Conservation (phyloP, 2,797 vertebrate genomes). For the Argentina silus region DNA sequence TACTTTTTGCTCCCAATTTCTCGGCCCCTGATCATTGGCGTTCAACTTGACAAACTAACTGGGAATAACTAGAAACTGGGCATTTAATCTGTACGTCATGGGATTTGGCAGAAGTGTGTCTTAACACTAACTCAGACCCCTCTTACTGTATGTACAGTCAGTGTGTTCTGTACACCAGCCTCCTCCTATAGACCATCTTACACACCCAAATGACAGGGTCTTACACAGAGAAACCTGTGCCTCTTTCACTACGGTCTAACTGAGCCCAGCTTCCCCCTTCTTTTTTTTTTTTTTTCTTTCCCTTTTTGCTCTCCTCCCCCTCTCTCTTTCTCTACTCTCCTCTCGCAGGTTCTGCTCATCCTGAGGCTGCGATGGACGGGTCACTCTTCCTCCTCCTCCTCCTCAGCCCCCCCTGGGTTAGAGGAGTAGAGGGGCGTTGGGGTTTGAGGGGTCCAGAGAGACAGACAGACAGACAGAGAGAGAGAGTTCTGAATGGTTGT, state of each 20-base stretch:
- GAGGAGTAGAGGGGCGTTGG: slow-evolving; percentile 78
- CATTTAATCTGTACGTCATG: slow-evolving; percentile 17
- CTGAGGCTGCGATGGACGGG: slow-evolving; percentile 59
- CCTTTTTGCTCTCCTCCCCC: slow-evolving; percentile 60
- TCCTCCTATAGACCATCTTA: slow-evolving; percentile 50
- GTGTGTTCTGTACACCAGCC: slow-evolving; percentile 80
- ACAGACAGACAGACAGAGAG: slow-evolving; percentile 86
- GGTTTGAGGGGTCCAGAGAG: slow-evolving; percentile 81
- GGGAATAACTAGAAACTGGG: not conserved
- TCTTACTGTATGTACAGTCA: slow-evolving; percentile 37
- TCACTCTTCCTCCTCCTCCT: slow-evolving; percentile 69
- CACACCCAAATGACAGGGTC: slow-evolving; percentile 73
- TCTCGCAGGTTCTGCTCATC: slow-evolving; percentile 75
- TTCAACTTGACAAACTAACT: slow-evolving; percentile 28
- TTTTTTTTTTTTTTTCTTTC: slow-evolving; percentile 74
- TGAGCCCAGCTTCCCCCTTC: slow-evolving; percentile 85
- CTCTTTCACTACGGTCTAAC: slow-evolving; percentile 84
- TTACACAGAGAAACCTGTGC: slow-evolving; percentile 89
- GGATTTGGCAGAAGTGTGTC: slow-evolving; percentile 22
- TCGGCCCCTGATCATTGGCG: slow-evolving; percentile 52
- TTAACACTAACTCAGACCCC: slow-evolving; percentile 41
- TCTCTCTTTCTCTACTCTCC: slow-evolving; percentile 68
- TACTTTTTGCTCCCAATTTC: slow-evolving; percentile 46
- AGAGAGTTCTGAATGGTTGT: slow-evolving; percentile 97
- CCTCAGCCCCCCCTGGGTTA: slow-evolving; percentile 80